Conservation (phyloP, 2,888 invertebrate genomes). For the Drosophila rellima region DNA sequence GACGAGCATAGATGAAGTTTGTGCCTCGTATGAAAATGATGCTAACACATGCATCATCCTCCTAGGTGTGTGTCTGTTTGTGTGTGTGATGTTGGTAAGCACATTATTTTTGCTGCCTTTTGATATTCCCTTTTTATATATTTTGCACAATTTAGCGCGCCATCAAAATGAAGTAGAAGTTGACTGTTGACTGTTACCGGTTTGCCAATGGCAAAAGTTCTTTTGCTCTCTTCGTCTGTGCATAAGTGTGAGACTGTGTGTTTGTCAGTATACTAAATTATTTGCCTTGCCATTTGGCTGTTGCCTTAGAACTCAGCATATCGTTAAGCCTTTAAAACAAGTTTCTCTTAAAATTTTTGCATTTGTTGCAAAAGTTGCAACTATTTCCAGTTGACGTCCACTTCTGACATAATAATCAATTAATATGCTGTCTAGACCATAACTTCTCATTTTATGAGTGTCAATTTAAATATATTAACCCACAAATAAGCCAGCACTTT, state of each 20-base stretch:
- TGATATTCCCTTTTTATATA: conserved; percentile 56
- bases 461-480: conserved; percentile 27
- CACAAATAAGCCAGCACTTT: conserved; percentile 5
- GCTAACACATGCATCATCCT: conserved; percentile 65
- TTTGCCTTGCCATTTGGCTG: conserved; percentile 59
- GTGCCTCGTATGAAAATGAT: conserved; percentile 68
- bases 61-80: conserved; percentile 11
- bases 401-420: conserved; percentile 53
- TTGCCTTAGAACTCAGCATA: conserved; percentile 22
- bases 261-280: conserved; percentile 25
- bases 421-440: conserved; percentile 57
- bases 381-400: conserved; percentile 36
- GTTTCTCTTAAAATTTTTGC: conserved; percentile 9
- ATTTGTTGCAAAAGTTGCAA: conserved; percentile 12
- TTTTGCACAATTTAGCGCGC: conserved; percentile 74
- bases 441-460: conserved; percentile 37
- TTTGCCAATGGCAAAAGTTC: conserved; percentile 51
- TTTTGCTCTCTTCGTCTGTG: background rate
- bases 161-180: conserved; percentile 71
- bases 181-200: conserved; percentile 51
- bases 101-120: conserved; percentile 60
- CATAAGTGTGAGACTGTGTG: conserved; percentile 1
- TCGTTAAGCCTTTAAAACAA: conserved; percentile 17
- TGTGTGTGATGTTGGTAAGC: conserved; percentile 39
- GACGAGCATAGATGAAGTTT: conserved; percentile 65